Percentiles rank a stretch among this genome's conserved stretches.
These are phyloP conservation scores for Platysternon megacephalum DNA, from an alignment of 2,113 vertebrate species.

Conservation along the genomic window DNA sequence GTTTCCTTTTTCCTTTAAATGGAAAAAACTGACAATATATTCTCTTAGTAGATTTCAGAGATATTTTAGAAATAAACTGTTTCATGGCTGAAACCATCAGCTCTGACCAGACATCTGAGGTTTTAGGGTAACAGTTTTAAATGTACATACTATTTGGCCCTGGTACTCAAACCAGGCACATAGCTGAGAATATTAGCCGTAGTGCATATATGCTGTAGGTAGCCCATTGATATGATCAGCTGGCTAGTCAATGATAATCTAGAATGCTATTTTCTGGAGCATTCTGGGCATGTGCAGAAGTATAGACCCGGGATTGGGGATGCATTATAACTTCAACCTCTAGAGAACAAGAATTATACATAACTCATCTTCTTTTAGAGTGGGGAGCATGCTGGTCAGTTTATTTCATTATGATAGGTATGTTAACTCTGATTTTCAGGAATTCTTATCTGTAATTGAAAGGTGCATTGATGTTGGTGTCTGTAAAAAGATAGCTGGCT, in stretches of 20 bases:
- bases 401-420: neutral
- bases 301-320: neutral
- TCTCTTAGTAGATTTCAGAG: neutral
- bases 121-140: neutral
- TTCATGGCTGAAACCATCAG: no score
- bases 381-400: rapidly evolving
- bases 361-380: neutral
- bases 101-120: neutral
- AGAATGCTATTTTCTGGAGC: neutral
- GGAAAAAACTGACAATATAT: neutral
- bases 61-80: neutral
- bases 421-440: neutral
- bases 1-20: neutral
- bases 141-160: no score
- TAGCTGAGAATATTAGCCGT: no score
- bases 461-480: neutral
- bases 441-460: neutral
- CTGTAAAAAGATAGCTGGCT: neutral
- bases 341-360: neutral
- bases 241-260: neutral
- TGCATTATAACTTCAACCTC: neutral
- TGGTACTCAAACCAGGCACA: neutral
- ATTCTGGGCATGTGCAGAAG: neutral
- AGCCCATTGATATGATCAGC: neutral
- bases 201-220: neutral